Evolutionary conservation across 2,113 vertebrate species (phyloP).

Genomic region (Casuarius casuarius): DNA sequence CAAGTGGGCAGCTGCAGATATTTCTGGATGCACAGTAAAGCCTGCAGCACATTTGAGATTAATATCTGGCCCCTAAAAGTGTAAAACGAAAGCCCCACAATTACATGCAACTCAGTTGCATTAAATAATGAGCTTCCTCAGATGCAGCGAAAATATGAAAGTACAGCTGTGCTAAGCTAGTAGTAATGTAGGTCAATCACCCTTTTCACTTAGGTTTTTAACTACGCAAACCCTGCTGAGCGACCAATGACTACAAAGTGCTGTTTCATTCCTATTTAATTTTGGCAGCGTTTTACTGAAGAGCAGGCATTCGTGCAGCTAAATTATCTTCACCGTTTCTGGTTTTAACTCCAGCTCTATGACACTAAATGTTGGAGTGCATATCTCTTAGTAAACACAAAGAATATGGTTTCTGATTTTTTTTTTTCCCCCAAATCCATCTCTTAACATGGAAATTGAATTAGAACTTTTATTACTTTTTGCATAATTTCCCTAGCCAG

Average conservation of each 20-base stretch:
- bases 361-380: constrained; percentile 62
- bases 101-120: constrained; percentile 69
- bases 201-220: constrained; percentile 78
- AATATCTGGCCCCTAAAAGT: constrained; percentile 61
- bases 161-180: constrained; percentile 74
- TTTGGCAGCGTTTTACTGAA: constrained; percentile 76
- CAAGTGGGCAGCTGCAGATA: neutral
- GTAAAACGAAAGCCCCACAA: constrained; percentile 62
- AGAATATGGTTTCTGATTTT: constrained; percentile 30
- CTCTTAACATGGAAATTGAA: constrained; percentile 66
- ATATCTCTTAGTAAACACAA: constrained; percentile 70
- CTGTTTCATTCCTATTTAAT: constrained; percentile 77
- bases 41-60: neutral
- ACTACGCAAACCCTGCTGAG: constrained; percentile 75
- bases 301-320: constrained; percentile 73
- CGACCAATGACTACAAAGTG: constrained; percentile 78
- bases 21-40: constrained; percentile 4
- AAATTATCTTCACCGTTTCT: constrained; percentile 72
- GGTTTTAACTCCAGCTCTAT: constrained; percentile 64
- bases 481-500: constrained; percentile 52
- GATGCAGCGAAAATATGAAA: constrained; percentile 70
- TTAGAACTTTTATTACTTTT: constrained; percentile 64
- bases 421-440: neutral
- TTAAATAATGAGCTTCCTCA: constrained; percentile 77
- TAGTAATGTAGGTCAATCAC: constrained; percentile 79